Evolutionary conservation across 2,113 vertebrate genomes (phyloP).

Genomic region (Hiodon alosoides): DNA sequence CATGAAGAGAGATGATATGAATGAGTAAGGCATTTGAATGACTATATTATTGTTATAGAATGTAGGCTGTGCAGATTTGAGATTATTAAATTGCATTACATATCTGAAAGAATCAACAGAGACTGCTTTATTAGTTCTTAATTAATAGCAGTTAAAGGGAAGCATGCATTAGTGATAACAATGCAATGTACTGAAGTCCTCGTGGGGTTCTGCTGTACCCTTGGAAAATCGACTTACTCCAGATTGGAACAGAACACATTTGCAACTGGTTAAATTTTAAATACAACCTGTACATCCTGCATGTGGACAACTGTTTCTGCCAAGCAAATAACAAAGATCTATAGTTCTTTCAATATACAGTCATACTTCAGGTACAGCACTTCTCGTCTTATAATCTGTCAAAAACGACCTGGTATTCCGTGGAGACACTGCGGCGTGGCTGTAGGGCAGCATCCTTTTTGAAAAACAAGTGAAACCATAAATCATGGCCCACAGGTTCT

Average conservation of each 20-base stretch:
- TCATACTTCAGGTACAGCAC: neutral
- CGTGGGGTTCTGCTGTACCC: conserved; percentile 25
- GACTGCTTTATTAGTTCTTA: conserved; percentile 11
- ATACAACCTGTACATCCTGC: neutral
- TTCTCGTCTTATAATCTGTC: neutral
- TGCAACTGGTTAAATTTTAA: conserved; percentile 16
- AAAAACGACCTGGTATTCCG: neutral
- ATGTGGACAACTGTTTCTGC: neutral
- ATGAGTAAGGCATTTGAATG: neutral
- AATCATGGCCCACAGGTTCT: conserved; percentile 50
- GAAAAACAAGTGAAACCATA: conserved; percentile 38
- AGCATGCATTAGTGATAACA: conserved; percentile 18
- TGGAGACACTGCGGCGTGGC: neutral
- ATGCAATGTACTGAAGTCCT: neutral
- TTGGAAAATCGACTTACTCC: conserved; percentile 44
- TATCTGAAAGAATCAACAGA: neutral
- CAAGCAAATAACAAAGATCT: conserved; percentile 8
- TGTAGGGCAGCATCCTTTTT: conserved; percentile 40
- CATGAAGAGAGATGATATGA: neutral
- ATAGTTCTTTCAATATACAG: neutral
- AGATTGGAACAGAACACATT: conserved; percentile 28
- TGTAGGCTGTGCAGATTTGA: neutral
- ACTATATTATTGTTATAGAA: neutral
- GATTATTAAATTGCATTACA: too few relatives aligned
- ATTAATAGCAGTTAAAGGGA: conserved; percentile 19